Conservation (phyloP, 2,113 vertebrate genomes). For the Ursus arctos region DNA sequence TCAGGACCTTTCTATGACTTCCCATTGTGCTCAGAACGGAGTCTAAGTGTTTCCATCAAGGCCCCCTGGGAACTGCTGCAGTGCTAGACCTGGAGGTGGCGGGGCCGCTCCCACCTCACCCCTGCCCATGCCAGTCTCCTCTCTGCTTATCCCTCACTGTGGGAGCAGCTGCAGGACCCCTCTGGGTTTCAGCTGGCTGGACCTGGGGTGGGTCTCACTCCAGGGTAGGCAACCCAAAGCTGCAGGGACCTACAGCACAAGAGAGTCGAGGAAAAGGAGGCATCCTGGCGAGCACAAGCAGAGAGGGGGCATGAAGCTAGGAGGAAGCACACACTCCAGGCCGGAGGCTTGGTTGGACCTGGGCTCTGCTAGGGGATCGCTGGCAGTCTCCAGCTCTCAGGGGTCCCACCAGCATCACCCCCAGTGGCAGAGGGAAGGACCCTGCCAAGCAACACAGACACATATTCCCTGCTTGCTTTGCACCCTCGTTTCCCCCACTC, state of each 20-base stretch:
- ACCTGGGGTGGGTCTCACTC: background rate
- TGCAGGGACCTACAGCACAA: background rate
- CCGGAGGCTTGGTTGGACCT: background rate
- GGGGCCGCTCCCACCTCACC: rapidly evolving
- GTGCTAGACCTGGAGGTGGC: background rate
- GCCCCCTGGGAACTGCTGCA: background rate
- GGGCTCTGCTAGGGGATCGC: background rate
- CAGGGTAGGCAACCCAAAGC: background rate
- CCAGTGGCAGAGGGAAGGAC: background rate
- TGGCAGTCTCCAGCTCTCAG: background rate
- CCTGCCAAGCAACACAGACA: background rate
- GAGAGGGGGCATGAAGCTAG: background rate
- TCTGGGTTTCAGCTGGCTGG: background rate
- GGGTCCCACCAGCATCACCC: background rate
- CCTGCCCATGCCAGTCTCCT: rapidly evolving
- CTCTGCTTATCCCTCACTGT: too few species aligned
- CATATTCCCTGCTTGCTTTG: background rate
- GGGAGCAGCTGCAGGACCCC: background rate
- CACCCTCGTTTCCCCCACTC: background rate
- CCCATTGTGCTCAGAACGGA: background rate
- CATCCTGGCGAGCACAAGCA: background rate
- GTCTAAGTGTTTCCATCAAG: background rate
- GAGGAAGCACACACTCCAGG: background rate
- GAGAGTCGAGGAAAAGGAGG: background rate
- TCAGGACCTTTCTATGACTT: background rate